phyloP scores from a whole-genome alignment of 2,113 vertebrate species.

The Eurypyga helias region DNA sequence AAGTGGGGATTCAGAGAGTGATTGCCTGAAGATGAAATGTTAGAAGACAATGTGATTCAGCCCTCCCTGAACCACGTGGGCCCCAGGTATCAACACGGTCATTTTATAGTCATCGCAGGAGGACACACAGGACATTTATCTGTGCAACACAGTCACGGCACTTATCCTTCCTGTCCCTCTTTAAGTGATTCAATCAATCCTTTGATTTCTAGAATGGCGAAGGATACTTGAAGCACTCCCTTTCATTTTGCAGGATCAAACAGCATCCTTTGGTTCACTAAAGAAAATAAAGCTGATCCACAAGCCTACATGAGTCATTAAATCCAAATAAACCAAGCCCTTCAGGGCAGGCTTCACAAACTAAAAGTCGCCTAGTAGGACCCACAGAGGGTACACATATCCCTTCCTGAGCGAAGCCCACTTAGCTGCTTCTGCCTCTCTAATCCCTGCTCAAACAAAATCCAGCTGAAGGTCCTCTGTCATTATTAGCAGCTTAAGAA shows the following conservation, averaged over 20 bases:
- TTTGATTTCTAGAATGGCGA: not conserved
- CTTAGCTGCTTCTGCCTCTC: not conserved
- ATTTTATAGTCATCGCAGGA: not conserved
- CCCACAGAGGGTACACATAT: not conserved
- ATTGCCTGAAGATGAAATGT: not conserved
- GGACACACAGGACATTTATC: not conserved
- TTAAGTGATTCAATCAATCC: not conserved
- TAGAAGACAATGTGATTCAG: not conserved
- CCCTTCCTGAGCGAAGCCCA: not conserved
- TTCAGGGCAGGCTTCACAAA: not conserved
- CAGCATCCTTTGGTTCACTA: not conserved
- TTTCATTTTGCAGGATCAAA: constrained; percentile 22
- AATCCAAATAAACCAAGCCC: not conserved
- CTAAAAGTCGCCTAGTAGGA: not conserved
- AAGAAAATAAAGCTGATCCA: not conserved
- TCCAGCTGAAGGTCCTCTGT: not conserved
- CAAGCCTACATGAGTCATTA: not conserved
- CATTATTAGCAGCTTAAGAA: not conserved
- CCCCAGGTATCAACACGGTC: not conserved
- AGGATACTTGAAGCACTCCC: not conserved
- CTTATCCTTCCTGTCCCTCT: not conserved
- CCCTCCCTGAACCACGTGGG: not conserved
- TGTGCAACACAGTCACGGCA: not conserved
- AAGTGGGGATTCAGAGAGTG: not conserved
- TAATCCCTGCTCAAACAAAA: not conserved